phyloP scores from a whole-genome alignment of 2,888 invertebrate genomes.

The Trilocha varians region DNA sequence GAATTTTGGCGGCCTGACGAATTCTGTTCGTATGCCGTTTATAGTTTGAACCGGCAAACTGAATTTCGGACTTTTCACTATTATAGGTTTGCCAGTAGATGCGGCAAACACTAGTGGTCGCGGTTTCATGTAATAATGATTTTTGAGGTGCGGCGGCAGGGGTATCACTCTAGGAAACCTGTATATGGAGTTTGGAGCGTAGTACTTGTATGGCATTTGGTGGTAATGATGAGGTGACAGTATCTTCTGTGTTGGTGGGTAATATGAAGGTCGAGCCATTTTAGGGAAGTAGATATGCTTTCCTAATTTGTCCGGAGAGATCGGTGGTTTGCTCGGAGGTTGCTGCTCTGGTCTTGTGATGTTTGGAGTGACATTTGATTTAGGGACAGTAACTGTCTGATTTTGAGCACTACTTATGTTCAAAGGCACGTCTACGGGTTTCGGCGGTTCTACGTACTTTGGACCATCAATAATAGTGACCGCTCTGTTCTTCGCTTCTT shows the following conservation, averaged over 20 bases:
- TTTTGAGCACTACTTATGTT: constrained; percentile 17
- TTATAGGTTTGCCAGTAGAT: constrained; percentile 34
- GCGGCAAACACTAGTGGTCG: constrained; percentile 37
- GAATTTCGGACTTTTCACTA: constrained; percentile 44
- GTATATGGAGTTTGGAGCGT: constrained; percentile 40
- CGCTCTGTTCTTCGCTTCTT: constrained; percentile 48
- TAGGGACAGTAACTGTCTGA: constrained; percentile 25
- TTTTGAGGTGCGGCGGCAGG: constrained; percentile 29
- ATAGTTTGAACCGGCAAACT: constrained; percentile 56
- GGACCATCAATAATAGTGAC: constrained; percentile 43
- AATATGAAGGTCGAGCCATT: constrained; percentile 29
- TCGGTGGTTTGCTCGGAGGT: constrained; percentile 53
- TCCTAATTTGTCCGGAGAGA: constrained; percentile 32
- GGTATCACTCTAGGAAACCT: constrained; percentile 51
- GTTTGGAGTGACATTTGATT: neutral
- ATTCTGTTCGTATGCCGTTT: constrained; percentile 50
- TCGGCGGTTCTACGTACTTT: constrained; percentile 35
- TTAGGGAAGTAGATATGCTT: constrained; percentile 32
- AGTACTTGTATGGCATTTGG: constrained; percentile 32
- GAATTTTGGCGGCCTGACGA: constrained; percentile 44
- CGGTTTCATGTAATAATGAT: constrained; percentile 27
- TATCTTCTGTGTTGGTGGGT: constrained; percentile 31
- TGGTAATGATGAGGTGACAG: constrained; percentile 35
- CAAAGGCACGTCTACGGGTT: constrained; percentile 18
- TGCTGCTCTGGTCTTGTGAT: constrained; percentile 29